These are phyloP conservation scores for Xiphophorus maculatus DNA, from an alignment of 2,113 vertebrate species.

Conservation along the genomic window DNA sequence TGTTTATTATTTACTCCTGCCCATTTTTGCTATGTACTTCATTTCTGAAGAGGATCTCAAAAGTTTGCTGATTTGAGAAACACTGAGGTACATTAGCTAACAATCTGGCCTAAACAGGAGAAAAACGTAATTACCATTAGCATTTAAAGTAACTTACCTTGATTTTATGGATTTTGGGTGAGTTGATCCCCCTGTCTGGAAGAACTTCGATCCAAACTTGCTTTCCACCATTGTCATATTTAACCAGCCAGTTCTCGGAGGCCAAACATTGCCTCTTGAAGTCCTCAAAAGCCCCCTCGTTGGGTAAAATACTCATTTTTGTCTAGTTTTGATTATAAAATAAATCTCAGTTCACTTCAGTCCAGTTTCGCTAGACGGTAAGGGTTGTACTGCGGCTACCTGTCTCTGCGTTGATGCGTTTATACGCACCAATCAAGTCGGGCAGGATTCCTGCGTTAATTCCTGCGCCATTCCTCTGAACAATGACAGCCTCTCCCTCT, in stretches of 20 bases:
- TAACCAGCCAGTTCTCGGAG: conserved; percentile 74
- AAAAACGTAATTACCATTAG: neutral
- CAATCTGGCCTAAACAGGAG: neutral
- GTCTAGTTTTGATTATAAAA: neutral
- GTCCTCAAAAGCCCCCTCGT: conserved; percentile 68
- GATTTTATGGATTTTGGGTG: conserved; percentile 76
- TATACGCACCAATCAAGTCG: conserved; percentile 52
- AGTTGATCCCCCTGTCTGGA: conserved; percentile 23
- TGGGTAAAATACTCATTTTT: conserved; percentile 71
- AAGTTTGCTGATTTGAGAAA: too few relatives aligned
- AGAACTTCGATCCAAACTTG: conserved; percentile 77
- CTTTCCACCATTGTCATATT: conserved; percentile 74
- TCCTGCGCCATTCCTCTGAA: conserved; percentile 58
- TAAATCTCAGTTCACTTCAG: neutral
- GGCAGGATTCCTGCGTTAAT: conserved; percentile 71
- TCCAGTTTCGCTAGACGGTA: neutral
- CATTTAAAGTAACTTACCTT: conserved; percentile 70
- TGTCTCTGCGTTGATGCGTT: conserved; percentile 1
- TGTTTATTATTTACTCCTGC: too few relatives aligned
- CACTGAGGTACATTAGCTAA: too few relatives aligned
- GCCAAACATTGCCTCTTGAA: conserved; percentile 78
- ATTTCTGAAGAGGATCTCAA: too few relatives aligned
- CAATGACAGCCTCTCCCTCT: conserved; percentile 17
- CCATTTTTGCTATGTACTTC: too few relatives aligned
- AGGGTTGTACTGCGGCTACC: neutral